Evolutionary conservation across 2,888 invertebrate genomes (phyloP).

Genomic region (Salpingus planirostris): DNA sequence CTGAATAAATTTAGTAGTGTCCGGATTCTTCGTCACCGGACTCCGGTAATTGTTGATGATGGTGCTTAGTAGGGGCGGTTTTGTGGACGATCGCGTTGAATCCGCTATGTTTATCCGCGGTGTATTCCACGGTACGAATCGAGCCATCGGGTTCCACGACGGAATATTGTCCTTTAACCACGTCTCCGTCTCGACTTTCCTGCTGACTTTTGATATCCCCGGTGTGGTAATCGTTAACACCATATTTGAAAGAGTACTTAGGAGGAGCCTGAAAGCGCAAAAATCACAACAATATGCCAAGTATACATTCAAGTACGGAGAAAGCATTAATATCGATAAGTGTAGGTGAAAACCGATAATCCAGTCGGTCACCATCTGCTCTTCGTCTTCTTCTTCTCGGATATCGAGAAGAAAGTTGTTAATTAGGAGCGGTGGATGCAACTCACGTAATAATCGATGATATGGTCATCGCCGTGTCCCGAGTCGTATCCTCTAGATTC

Average conservation of each 20-base stretch:
- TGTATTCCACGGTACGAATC: constrained; percentile 37
- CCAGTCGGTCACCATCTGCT: too few species aligned
- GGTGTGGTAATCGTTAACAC: constrained; percentile 37
- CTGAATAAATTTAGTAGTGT: not conserved
- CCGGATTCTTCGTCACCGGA: not conserved
- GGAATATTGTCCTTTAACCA: constrained; percentile 38
- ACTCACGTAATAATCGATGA: constrained; percentile 25
- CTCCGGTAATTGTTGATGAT: constrained; percentile 3
- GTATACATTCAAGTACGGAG: too few species aligned
- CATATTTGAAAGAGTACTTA: constrained; percentile 37
- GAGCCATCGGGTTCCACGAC: constrained; percentile 40
- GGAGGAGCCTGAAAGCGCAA: constrained; percentile 28
- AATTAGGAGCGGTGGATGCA: not conserved
- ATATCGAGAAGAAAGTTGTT: too few species aligned
- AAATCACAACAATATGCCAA: not conserved
- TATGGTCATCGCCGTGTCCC: constrained; percentile 13
- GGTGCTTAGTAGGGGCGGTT: constrained; percentile 9
- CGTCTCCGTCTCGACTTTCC: constrained; percentile 36
- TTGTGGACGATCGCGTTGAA: constrained; percentile 38
- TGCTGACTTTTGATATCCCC: constrained; percentile 38
- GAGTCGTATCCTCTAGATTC: constrained; percentile 6
- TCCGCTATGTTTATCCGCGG: constrained; percentile 37
- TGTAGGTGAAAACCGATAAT: too few species aligned
- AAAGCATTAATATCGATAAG: too few species aligned
- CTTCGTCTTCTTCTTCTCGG: too few species aligned